Evolutionary conservation across 2,113 vertebrate genomes (phyloP).

Genomic region (Ameiurus melas): DNA sequence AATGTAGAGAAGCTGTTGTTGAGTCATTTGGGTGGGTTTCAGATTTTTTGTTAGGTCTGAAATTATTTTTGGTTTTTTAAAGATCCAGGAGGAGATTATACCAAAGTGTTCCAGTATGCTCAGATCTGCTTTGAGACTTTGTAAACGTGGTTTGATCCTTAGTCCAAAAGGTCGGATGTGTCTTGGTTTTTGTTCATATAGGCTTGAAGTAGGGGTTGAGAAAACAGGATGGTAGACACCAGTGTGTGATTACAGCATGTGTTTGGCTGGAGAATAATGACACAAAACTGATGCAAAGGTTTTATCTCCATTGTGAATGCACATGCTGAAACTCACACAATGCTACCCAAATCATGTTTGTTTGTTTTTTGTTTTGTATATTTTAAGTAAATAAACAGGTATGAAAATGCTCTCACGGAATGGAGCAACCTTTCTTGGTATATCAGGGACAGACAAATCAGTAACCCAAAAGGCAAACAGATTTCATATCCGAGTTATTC

Average conservation of each 20-base stretch:
- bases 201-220: too few species aligned
- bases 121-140: too few species aligned
- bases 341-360: not conserved
- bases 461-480: not conserved
- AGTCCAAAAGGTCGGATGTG: too few species aligned
- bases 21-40: too few species aligned
- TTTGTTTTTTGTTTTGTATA: not conserved
- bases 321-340: not conserved
- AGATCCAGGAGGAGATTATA: too few species aligned
- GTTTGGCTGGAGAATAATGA: slow-evolving; percentile 1
- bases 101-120: too few species aligned
- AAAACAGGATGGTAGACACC: not conserved
- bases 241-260: slow-evolving; percentile 10
- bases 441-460: not conserved
- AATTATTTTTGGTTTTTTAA: too few species aligned
- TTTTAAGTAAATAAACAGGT: not conserved
- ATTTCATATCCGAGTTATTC: not conserved
- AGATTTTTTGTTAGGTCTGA: too few species aligned
- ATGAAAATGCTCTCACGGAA: not conserved
- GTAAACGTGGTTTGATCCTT: too few species aligned
- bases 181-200: too few species aligned
- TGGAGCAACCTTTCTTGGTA: not conserved
- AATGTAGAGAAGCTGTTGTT: too few species aligned
- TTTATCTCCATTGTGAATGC: slow-evolving; percentile 17
- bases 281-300: slow-evolving; percentile 12